Base-by-base conservation (phyloP, 2,888 invertebrate species). In the Sinhomidia bicolor region DNA sequence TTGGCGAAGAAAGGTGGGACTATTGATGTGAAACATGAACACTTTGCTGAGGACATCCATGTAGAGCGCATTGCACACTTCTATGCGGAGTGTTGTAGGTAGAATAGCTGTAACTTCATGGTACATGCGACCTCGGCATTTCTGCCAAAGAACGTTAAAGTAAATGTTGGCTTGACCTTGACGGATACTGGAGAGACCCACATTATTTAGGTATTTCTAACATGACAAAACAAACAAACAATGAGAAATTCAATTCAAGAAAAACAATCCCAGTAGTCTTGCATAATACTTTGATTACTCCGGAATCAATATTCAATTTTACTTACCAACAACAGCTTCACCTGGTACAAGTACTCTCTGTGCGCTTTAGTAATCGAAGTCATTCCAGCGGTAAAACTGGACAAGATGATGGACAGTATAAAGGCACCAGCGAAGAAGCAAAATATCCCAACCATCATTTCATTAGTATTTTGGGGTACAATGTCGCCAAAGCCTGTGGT, bases 401-500 rank as follows among this genome's bases (percentile, higher is more conserved):
- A 88, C 20, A 91, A 65, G 80, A 91, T 91, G 23, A 90, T 87
- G 36, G 90, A 88, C n/a, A 90, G 74, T 6, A 90, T 71, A 47
- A 91, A 91, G 0, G 90, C 91, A 17, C 90, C 90, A 41, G 81
- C 84, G 54, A 91, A 90, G 20, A 90, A 89, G 41, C 84, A 85
- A 10, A 90, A 7, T 2, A 90, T 89, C 1, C 89, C 88, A 2
- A 90, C 29, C n/a, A 87, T n/a, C 47, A 88, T 88, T 78, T 91
- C 91, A 0, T 4, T 3, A 0, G 81, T 26, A 51, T 85, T 89
- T 36, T 81, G 86, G 3, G 90, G 89, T 2, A 65, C 71, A 36
- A 91, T 90, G 76, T 91, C 91, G 3, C 91, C 91, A 83, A 90
- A 91, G 14, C 91, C 91, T 41, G 90, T 90, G 0, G 90, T 89